phyloP scores from a whole-genome alignment of 2,113 vertebrate species.

The Phalacrocorax brasilianus region DNA sequence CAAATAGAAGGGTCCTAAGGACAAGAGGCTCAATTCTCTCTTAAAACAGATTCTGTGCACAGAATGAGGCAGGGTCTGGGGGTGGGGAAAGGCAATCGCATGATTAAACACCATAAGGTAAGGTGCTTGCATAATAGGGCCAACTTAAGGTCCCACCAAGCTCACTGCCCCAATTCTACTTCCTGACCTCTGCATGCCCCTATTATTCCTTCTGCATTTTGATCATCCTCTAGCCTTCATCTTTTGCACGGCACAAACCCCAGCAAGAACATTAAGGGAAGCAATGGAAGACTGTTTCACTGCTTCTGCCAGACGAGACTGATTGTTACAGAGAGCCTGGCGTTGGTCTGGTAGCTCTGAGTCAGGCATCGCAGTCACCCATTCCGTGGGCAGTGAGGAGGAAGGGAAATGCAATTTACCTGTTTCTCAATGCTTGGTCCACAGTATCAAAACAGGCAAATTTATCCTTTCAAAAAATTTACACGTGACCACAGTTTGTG shows the following conservation, averaged over 20 bases:
- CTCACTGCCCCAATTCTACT: slow-evolving; percentile 12
- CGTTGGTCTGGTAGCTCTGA: accelerated
- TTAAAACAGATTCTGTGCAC: neutral
- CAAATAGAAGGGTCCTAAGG: neutral
- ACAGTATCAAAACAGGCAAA: neutral
- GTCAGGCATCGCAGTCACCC: neutral
- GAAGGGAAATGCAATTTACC: neutral
- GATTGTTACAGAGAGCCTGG: neutral
- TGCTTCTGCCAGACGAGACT: neutral
- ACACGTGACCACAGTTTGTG: neutral
- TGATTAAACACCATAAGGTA: neutral
- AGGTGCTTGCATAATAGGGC: slow-evolving; percentile 22
- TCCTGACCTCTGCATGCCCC: neutral
- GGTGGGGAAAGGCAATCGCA: neutral
- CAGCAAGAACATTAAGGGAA: neutral
- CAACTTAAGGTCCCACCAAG: neutral
- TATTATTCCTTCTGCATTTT: neutral
- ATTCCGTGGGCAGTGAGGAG: neutral
- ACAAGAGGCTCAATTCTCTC: neutral
- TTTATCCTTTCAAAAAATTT: neutral
- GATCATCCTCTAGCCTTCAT: neutral
- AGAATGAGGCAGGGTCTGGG: neutral
- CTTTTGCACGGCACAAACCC: neutral
- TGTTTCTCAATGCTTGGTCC: neutral
- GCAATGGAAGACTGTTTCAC: neutral